Percentiles rank a stretch among this genome's conserved stretches.
Evolutionary conservation across 1,140 invertebrate species (phyloP).

Genomic region (Drosophila nigromelanica): DNA sequence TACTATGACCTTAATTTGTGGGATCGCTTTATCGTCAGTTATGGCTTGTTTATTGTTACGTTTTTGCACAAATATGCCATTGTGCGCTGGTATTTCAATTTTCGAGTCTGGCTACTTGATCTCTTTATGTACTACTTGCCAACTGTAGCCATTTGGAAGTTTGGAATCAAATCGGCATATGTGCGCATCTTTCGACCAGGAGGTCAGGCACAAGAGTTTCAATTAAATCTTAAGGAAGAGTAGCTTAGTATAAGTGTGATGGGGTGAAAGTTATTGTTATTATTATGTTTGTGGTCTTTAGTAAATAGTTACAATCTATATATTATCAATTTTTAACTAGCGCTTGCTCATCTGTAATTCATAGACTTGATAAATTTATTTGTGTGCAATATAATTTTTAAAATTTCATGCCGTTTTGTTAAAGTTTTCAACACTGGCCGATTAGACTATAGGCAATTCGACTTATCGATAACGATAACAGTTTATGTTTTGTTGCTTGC

Average conservation of each 20-base stretch:
- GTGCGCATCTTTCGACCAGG: conserved; percentile 69
- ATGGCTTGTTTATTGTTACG: conserved; percentile 70
- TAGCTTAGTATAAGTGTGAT: conserved; percentile 13
- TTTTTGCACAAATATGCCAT: conserved; percentile 71
- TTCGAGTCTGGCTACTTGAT: conserved; percentile 65
- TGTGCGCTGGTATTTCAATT: conserved; percentile 77
- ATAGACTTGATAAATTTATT: conserved; percentile 10
- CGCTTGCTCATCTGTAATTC: background rate
- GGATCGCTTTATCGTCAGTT: conserved; percentile 71
- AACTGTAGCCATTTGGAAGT: conserved; percentile 76
- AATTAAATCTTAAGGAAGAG: conserved; percentile 56
- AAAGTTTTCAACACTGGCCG: background rate
- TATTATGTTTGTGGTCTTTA: background rate
- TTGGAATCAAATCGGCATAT: conserved; percentile 70
- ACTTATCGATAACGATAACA: conserved; percentile 29
- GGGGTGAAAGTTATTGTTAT: background rate
- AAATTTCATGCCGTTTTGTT: background rate
- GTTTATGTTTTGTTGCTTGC: conserved; percentile 34
- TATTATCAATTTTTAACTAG: background rate
- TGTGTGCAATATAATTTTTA: conserved; percentile 2
- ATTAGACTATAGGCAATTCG: background rate
- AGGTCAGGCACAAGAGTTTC: conserved; percentile 57
- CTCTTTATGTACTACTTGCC: conserved; percentile 77
- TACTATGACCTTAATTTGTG: conserved; percentile 73
- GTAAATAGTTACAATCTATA: conserved; percentile 1